Evolutionary conservation across 1,140 invertebrate genomes (phyloP).

Genomic region (Pararge aegeria): DNA sequence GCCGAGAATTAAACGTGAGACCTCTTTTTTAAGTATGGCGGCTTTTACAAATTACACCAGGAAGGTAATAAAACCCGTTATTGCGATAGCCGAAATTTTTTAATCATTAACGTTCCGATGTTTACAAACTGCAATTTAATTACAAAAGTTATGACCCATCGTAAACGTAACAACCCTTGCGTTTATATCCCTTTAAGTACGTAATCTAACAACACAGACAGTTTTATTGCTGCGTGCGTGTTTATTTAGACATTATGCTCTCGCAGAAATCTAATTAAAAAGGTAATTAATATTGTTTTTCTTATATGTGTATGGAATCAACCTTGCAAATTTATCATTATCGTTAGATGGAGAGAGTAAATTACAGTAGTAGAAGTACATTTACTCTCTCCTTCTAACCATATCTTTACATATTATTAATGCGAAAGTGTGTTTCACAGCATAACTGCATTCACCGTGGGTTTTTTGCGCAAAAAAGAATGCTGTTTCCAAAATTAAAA

Average conservation of each 20-base stretch:
- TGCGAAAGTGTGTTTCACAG: too few relatives aligned
- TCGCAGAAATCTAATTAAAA: slow-evolving; percentile 1
- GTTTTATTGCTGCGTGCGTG: not conserved
- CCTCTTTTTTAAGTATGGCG: too few relatives aligned
- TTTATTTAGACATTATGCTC: slow-evolving; percentile 1
- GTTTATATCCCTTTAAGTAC: slow-evolving; percentile 11
- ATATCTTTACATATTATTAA: too few relatives aligned
- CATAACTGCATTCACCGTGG: too few relatives aligned
- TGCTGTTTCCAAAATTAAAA: too few relatives aligned
- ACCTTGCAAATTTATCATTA: too few relatives aligned
- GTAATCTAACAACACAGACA: slow-evolving; percentile 10
- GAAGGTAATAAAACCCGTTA: not conserved
- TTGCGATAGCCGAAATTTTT: not conserved
- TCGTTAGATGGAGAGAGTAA: too few relatives aligned
- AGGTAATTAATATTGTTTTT: not conserved
- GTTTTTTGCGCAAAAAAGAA: too few relatives aligned
- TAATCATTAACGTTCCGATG: slow-evolving; percentile 1
- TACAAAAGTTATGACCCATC: slow-evolving; percentile 7
- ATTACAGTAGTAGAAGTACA: too few relatives aligned
- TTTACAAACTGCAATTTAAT: slow-evolving; percentile 10
- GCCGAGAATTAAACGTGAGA: too few relatives aligned
- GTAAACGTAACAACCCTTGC: slow-evolving; percentile 9
- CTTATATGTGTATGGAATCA: not conserved
- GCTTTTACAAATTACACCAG: too few relatives aligned
- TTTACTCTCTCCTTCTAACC: too few relatives aligned